Conservation (phyloP, 2,888 invertebrate genomes). For the Ectemnius continuus region DNA sequence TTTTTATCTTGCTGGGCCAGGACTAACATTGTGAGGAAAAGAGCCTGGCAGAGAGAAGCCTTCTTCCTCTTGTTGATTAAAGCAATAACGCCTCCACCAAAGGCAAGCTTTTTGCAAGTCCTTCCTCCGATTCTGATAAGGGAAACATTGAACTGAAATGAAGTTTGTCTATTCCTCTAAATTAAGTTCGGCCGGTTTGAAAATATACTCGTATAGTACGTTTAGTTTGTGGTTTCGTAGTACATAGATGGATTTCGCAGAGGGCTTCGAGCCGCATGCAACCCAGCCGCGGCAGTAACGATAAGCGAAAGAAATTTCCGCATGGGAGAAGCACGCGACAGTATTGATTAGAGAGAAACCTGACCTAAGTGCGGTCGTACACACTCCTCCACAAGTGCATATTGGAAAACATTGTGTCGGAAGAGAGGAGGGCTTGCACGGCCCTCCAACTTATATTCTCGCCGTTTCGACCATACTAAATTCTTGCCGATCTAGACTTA, state of each 20-base stretch:
- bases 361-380: conserved; percentile 22
- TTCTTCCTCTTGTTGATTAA: no score
- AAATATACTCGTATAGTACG: not conserved
- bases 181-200: no score
- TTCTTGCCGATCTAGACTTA: not conserved
- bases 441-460: not conserved
- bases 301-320: conserved; percentile 50
- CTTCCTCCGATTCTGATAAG: no score
- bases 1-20: conserved; percentile 30
- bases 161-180: no score
- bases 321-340: conserved; percentile 56
- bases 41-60: no score
- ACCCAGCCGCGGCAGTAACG: conserved; percentile 14
- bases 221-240: conserved; percentile 19
- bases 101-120: no score
- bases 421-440: not conserved
- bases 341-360: conserved; percentile 57
- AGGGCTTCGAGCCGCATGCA: conserved; percentile 5
- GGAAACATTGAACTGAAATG: no score
- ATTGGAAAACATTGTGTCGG: not conserved
- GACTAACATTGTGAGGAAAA: no score
- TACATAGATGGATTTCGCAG: conserved; percentile 38
- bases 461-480: not conserved
- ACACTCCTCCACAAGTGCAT: not conserved
- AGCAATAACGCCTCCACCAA: no score